A percentile compares a stretch with the other conserved stretches of the same genome.
phyloP scores from a whole-genome alignment of 2,888 invertebrate genomes.

The Leptopterna dolabrata region DNA sequence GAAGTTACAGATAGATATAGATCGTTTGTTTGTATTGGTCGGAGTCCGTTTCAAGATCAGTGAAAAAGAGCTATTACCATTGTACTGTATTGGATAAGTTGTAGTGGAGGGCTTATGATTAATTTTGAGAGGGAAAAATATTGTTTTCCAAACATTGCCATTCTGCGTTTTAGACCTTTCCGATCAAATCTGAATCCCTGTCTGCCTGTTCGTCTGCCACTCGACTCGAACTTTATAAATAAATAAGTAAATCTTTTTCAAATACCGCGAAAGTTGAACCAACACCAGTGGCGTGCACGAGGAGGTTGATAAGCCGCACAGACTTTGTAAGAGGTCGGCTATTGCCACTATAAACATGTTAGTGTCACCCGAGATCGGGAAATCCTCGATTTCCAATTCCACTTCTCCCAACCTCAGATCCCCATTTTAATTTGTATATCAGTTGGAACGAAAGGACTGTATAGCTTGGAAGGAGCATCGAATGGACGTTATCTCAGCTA shows the following conservation, averaged over 20 bases:
- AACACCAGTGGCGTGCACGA: not conserved
- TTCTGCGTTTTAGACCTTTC: too few species aligned
- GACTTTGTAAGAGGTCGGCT: not conserved
- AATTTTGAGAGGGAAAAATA: too few species aligned
- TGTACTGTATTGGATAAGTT: too few species aligned
- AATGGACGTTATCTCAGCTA: not conserved
- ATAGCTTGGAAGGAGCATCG: not conserved
- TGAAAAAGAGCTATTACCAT: too few species aligned
- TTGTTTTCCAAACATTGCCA: too few species aligned
- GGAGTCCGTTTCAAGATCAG: too few species aligned
- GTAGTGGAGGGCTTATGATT: too few species aligned
- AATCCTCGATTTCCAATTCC: constrained; percentile 3
- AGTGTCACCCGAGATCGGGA: not conserved
- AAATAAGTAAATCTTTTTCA: not conserved
- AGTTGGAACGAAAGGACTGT: not conserved
- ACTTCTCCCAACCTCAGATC: not conserved
- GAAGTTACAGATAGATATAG: too few species aligned
- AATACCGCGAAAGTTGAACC: not conserved
- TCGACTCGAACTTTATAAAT: too few species aligned
- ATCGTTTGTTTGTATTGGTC: too few species aligned
- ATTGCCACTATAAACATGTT: constrained; percentile 3
- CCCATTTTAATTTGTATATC: constrained; percentile 1
- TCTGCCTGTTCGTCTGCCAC: too few species aligned
- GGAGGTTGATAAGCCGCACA: not conserved
- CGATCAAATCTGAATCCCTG: too few species aligned